These are phyloP conservation scores for Lepus timidus DNA, from an alignment of 2,113 vertebrate genomes.

Conservation along the genomic window DNA sequence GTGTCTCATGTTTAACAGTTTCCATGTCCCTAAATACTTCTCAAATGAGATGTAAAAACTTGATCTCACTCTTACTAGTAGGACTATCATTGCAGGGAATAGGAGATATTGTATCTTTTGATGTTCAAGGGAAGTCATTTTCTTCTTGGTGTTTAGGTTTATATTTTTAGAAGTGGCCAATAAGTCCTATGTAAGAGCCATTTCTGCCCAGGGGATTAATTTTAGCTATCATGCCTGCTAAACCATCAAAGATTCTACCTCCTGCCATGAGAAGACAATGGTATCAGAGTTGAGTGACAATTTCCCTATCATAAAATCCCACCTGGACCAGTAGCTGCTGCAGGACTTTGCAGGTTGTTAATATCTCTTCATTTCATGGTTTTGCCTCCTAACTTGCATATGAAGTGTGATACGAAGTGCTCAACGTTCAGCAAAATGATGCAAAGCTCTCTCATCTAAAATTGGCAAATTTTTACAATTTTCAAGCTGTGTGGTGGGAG, in stretches of 20 bases:
- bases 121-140: constrained; percentile 26
- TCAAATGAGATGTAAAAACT: not conserved
- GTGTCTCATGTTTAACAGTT: not conserved
- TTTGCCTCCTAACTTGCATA: constrained; percentile 44
- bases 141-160: constrained; percentile 23
- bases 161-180: constrained; percentile 73
- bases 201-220: constrained; percentile 81
- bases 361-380: constrained; percentile 67
- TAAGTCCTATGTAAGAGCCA: constrained; percentile 66
- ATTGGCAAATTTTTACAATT: not conserved
- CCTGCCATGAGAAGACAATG: constrained; percentile 73
- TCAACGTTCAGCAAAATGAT: constrained; percentile 27
- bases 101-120: not conserved
- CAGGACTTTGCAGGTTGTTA: constrained; percentile 59
- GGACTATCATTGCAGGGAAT: not conserved
- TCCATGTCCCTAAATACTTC: not conserved
- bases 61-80: not conserved
- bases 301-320: constrained; percentile 74
- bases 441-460: not conserved
- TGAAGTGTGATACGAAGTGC: not conserved
- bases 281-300: constrained; percentile 70
- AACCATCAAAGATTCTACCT: constrained; percentile 73
- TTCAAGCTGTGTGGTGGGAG: not conserved
- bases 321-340: constrained; percentile 80
- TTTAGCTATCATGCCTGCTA: constrained; percentile 76